Conservation (phyloP, 1,140 invertebrate genomes). For the Meteorus sp. region DNA sequence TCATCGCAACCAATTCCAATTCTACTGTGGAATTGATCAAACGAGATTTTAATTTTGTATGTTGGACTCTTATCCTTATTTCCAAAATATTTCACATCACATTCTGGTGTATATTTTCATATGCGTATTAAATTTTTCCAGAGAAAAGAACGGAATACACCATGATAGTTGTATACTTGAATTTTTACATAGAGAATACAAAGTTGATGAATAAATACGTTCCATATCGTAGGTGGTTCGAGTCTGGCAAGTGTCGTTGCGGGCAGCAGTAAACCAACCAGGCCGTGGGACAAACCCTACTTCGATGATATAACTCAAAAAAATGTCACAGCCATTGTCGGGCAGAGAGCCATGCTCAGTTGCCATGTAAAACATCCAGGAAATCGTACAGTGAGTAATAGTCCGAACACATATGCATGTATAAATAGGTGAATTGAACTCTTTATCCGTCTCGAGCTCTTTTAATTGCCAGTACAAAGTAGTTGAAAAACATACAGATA, state of each 20-base stretch:
- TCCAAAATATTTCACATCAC: too few species aligned
- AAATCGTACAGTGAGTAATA: conserved; percentile 83
- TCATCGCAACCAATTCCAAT: too few species aligned
- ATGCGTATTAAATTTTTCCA: too few species aligned
- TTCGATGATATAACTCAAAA: conserved; percentile 81
- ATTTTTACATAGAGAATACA: too few species aligned
- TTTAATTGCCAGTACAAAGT: background rate
- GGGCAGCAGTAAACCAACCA: conserved; percentile 43
- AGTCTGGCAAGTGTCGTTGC: conserved; percentile 47
- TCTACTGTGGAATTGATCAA: too few species aligned
- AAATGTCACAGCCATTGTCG: conserved; percentile 82
- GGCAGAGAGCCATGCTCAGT: conserved; percentile 78
- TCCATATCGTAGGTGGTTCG: conserved; percentile 46
- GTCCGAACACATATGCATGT: too few species aligned
- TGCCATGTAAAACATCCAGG: conserved; percentile 85
- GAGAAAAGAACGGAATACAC: too few species aligned
- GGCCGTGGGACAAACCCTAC: conserved; percentile 69
- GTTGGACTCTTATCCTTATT: too few species aligned
- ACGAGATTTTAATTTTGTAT: too few species aligned
- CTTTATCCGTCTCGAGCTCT: background rate
- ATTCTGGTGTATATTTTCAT: too few species aligned
- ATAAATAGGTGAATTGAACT: background rate
- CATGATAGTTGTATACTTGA: too few species aligned
- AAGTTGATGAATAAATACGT: too few species aligned
- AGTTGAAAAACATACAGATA: background rate